Conservation (phyloP, 2,888 invertebrate genomes). For the Drosophila subsilvestris region DNA sequence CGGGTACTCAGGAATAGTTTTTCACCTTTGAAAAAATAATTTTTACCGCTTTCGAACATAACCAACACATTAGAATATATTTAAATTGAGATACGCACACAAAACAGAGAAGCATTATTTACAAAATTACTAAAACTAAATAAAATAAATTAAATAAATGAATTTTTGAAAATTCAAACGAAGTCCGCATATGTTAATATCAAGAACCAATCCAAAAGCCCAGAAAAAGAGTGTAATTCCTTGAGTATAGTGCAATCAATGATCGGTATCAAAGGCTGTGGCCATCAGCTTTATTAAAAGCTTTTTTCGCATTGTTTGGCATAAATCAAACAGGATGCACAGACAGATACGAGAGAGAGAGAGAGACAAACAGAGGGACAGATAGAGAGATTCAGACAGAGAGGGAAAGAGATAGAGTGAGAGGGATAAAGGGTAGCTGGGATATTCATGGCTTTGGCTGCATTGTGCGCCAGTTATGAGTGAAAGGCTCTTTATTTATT, state of each 20-base stretch:
- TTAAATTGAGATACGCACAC: no score
- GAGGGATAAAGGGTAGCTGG: slow-evolving; percentile 14
- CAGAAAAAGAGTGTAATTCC: background rate
- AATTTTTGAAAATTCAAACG: no score
- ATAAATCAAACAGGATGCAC: slow-evolving; percentile 49
- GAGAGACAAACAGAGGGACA: slow-evolving; percentile 9
- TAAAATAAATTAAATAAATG: no score
- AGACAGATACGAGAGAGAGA: slow-evolving; percentile 9
- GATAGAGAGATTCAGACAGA: slow-evolving; percentile 20
- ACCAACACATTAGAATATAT: background rate
- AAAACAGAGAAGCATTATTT: no score
- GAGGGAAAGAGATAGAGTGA: slow-evolving; percentile 15
- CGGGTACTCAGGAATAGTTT: no score
- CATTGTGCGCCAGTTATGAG: slow-evolving; percentile 75
- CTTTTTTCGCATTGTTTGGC: slow-evolving; percentile 54
- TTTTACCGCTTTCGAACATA: background rate
- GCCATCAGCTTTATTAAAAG: slow-evolving; percentile 71
- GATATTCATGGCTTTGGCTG: slow-evolving; percentile 51
- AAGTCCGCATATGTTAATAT: background rate
- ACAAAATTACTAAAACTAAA: no score
- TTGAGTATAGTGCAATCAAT: slow-evolving; percentile 39
- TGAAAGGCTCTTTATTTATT: slow-evolving; percentile 79
- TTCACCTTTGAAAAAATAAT: no score
- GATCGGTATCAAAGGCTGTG: slow-evolving; percentile 43
- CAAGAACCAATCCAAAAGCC: background rate